A percentile compares a stretch with the other conserved stretches of the same genome.
phyloP scores from a whole-genome alignment of 2,797 vertebrate species.

The Myoxocephalus aenaeus region DNA sequence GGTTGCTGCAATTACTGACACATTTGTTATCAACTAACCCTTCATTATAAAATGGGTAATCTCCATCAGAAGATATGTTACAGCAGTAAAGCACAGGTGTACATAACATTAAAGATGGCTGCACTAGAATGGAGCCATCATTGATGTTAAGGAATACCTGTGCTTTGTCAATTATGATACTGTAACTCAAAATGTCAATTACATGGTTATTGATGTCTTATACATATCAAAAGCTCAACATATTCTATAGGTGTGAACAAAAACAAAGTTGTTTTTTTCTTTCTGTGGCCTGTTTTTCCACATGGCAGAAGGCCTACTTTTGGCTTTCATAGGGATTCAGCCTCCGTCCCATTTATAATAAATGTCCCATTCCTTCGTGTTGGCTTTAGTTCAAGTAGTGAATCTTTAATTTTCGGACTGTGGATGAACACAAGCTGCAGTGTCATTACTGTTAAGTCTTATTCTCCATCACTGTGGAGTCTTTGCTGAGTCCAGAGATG shows the following conservation, averaged over 20 bases:
- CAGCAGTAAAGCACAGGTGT: not conserved
- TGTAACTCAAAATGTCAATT: not conserved
- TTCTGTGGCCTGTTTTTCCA: not conserved
- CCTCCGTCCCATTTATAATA: constrained; percentile 50
- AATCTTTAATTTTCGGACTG: constrained; percentile 55
- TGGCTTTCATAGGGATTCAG: constrained; percentile 8
- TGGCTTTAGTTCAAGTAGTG: constrained; percentile 38
- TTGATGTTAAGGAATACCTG: not conserved
- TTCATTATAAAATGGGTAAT: not conserved
- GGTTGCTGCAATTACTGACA: not conserved
- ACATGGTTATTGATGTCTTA: not conserved
- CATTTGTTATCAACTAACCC: not conserved
- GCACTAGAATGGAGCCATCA: not conserved
- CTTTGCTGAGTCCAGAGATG: constrained; percentile 49
- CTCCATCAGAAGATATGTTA: not conserved
- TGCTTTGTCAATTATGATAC: not conserved
- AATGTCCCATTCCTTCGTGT: constrained; percentile 16
- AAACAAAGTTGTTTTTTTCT: not conserved
- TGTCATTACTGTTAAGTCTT: constrained; percentile 44
- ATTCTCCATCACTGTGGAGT: constrained; percentile 51
- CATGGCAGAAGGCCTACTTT: not conserved
- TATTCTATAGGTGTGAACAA: not conserved
- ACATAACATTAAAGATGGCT: not conserved
- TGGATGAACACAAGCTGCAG: constrained; percentile 23
- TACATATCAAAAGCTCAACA: not conserved